These are phyloP conservation scores for Pristionchus arcanus DNA, from an alignment of 2,888 invertebrate genomes.

Conservation along the genomic window DNA sequence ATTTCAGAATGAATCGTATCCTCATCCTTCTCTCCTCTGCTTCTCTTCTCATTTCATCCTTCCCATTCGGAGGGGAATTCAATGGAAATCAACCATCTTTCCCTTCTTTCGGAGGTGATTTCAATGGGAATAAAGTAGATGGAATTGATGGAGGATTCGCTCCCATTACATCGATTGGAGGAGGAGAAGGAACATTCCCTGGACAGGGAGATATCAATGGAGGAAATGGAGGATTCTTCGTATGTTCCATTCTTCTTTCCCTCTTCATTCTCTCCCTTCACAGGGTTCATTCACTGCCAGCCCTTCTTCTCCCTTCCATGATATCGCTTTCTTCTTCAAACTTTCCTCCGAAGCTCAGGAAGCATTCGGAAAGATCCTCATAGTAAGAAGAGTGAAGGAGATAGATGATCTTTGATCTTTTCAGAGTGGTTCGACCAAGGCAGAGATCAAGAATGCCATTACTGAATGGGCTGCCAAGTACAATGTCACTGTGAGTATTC, in stretches of 20 bases:
- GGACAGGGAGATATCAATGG: neutral
- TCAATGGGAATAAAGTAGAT: neutral
- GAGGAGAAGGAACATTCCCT: neutral
- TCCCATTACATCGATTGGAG: neutral
- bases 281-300: neutral
- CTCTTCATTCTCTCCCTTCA: neutral
- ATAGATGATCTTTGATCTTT: neutral
- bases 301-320: neutral
- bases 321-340: slow-evolving; percentile 26
- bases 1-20: neutral
- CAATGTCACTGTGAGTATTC: slow-evolving; percentile 19
- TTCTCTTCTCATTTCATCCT: neutral
- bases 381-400: neutral
- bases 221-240: neutral
- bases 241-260: neutral
- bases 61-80: slow-evolving; percentile 15
- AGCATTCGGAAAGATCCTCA: neutral
- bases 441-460: slow-evolving; percentile 7
- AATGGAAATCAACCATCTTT: neutral
- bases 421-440: slow-evolving; percentile 11
- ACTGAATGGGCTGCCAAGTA: slow-evolving; percentile 21
- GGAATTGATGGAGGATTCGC: neutral
- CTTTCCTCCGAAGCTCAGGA: neutral
- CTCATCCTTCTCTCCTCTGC: neutral
- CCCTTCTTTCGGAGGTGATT: neutral